Percentiles rank a stretch among this genome's conserved stretches.
phyloP scores from a whole-genome alignment of 2,113 vertebrate species.

The Chlamydotis undulata region DNA sequence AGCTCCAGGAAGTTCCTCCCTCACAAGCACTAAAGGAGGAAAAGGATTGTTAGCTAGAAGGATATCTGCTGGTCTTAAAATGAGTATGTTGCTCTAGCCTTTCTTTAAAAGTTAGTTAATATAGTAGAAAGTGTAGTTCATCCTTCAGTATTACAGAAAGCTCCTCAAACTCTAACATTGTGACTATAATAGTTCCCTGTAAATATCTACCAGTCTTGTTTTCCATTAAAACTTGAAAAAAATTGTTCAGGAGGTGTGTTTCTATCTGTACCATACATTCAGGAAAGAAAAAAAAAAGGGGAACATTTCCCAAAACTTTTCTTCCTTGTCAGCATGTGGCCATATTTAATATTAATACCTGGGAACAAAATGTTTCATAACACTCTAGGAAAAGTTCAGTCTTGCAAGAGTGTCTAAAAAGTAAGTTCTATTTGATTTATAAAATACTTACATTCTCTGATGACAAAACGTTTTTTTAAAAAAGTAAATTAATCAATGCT shows the following conservation, averaged over 20 bases:
- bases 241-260: background rate
- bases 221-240: background rate
- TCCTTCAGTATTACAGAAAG: background rate
- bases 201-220: background rate
- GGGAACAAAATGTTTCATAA: background rate
- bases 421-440: background rate
- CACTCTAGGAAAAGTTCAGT: background rate
- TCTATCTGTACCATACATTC: background rate
- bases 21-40: background rate
- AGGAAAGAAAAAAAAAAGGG: background rate
- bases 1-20: background rate
- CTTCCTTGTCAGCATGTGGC: background rate
- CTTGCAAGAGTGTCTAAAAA: background rate
- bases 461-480: background rate
- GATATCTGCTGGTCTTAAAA: background rate
- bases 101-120: background rate
- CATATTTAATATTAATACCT: background rate
- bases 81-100: background rate
- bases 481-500: background rate
- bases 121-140: background rate
- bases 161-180: background rate
- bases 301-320: background rate
- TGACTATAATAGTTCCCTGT: background rate
- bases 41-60: background rate
- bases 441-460: background rate